These are phyloP conservation scores for Ormyrus nitidulus DNA, from an alignment of 2,888 invertebrate genomes.

Conservation along the genomic window DNA sequence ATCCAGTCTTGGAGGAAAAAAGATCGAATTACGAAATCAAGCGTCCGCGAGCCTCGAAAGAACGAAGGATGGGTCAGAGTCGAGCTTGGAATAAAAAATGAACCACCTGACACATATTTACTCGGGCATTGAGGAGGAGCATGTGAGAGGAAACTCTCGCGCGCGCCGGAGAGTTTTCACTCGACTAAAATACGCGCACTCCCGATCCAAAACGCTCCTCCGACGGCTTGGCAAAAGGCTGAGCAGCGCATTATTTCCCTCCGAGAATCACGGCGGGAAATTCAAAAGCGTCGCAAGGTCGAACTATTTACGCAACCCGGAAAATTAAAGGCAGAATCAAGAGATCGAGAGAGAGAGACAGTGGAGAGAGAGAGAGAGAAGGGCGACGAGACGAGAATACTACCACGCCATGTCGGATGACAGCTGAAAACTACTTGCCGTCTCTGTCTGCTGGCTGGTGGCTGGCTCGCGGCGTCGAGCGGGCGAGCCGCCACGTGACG, in stretches of 20 bases:
- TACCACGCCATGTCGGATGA: constrained; percentile 59
- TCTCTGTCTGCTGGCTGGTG: neutral
- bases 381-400: constrained; percentile 33
- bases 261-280: neutral
- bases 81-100: constrained; percentile 39
- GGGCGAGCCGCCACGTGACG: constrained; percentile 53
- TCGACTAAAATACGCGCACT: neutral
- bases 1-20: neutral
- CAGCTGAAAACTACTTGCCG: constrained; percentile 45
- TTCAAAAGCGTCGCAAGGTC: neutral
- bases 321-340: neutral
- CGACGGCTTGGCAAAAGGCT: neutral
- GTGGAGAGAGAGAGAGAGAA: constrained; percentile 21
- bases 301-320: constrained; percentile 31
- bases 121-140: neutral
- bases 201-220: neutral
- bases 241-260: neutral
- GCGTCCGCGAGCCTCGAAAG: neutral
- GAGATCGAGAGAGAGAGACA: neutral
- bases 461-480: neutral
- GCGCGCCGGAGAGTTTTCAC: neutral
- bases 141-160: neutral
- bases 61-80: constrained; percentile 14
- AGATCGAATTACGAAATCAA: constrained; percentile 18
- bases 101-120: constrained; percentile 43